A percentile compares a stretch with the other conserved stretches of the same genome.
phyloP scores from a whole-genome alignment of 2,888 invertebrate species.

The Lagria hirta region DNA sequence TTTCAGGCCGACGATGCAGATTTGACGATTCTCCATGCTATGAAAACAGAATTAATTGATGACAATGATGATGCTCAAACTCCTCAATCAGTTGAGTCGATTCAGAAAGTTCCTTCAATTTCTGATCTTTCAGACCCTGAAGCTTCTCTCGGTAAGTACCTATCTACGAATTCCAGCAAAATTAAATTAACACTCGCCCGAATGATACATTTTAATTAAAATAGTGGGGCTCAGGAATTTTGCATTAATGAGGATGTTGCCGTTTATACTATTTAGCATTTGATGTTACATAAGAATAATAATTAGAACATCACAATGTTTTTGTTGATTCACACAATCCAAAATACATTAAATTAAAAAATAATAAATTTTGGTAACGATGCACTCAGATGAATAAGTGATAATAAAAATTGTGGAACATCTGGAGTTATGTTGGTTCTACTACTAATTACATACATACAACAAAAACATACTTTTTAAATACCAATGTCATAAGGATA shows the following conservation, averaged over 20 bases:
- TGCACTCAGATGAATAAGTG: too few species aligned
- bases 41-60: slow-evolving; percentile 63
- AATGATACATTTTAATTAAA: slow-evolving; percentile 23
- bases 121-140: slow-evolving; percentile 90
- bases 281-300: slow-evolving; percentile 22
- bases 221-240: slow-evolving; percentile 20
- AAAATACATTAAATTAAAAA: too few species aligned
- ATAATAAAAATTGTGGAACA: too few species aligned
- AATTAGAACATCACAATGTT: too few species aligned
- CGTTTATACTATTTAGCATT: slow-evolving; percentile 36
- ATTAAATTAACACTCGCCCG: background rate
- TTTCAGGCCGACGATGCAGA: slow-evolving; percentile 52
- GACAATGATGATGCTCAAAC: slow-evolving; percentile 64
- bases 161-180: too few species aligned
- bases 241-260: slow-evolving; percentile 39
- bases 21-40: slow-evolving; percentile 39
- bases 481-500: too few species aligned
- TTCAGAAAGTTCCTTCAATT: slow-evolving; percentile 84
- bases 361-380: too few species aligned
- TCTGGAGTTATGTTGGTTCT: too few species aligned
- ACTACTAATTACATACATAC: too few species aligned
- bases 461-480: too few species aligned
- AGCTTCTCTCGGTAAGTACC: slow-evolving; percentile 82
- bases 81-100: slow-evolving; percentile 60
- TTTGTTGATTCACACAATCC: too few species aligned